phyloP scores from a whole-genome alignment of 2,888 invertebrate genomes.

The Papilio elwesi region DNA sequence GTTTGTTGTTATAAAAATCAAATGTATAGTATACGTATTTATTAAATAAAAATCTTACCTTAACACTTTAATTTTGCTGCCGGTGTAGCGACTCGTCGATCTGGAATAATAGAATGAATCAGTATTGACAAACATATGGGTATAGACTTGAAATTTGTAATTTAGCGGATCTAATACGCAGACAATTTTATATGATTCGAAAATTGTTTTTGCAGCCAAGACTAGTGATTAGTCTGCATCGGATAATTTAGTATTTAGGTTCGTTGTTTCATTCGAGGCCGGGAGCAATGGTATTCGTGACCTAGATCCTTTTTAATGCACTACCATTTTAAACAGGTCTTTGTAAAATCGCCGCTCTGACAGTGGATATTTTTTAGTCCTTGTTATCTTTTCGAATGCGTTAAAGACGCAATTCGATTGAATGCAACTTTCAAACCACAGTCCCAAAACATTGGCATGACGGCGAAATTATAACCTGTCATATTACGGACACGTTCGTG shows the following conservation, averaged over 20 bases:
- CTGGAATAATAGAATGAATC: conserved; percentile 46
- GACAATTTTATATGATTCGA: conserved; percentile 64
- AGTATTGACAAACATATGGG: conserved; percentile 48
- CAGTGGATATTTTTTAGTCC: conserved; percentile 46
- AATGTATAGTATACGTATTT: neutral
- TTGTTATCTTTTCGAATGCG: conserved; percentile 42
- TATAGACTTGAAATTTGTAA: conserved; percentile 44
- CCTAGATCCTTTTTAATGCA: conserved; percentile 76
- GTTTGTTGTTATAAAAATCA: too few relatives aligned
- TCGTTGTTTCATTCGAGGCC: conserved; percentile 74
- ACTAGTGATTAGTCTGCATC: conserved; percentile 73
- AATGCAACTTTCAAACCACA: conserved; percentile 45
- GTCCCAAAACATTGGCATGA: conserved; percentile 55
- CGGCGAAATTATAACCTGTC: conserved; percentile 80
- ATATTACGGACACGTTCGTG: conserved; percentile 75
- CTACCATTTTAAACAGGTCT: conserved; percentile 57
- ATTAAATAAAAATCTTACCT: conserved; percentile 22
- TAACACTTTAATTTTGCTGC: neutral
- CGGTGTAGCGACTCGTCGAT: conserved; percentile 11
- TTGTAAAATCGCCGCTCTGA: conserved; percentile 46
- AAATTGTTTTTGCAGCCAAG: conserved; percentile 56
- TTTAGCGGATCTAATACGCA: conserved; percentile 55
- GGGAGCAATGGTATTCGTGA: conserved; percentile 78
- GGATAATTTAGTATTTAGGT: conserved; percentile 79
- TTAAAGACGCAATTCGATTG: conserved; percentile 53